A percentile compares a stretch with the other conserved stretches of the same genome.
Conservation (phyloP, 2,888 invertebrate genomes). For the Phaonia tiefii region DNA sequence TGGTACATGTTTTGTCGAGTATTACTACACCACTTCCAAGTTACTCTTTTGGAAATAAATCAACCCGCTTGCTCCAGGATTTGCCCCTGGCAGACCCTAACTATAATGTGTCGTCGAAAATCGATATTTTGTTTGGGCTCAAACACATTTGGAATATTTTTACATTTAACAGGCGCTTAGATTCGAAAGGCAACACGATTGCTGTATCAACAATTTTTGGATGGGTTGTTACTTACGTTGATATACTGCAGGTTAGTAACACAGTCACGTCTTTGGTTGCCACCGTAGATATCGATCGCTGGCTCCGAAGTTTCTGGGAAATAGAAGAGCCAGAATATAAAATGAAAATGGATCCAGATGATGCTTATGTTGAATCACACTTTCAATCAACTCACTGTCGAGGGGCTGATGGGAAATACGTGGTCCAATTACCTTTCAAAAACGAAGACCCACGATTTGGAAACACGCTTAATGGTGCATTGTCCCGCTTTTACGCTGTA, state of each 20-base stretch:
- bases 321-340: conserved; percentile 12
- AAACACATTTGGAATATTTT: too few species aligned
- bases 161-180: conserved; percentile 19
- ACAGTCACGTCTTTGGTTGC: too few species aligned
- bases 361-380: too few species aligned
- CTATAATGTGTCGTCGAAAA: not conserved
- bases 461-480: too few species aligned
- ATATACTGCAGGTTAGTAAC: too few species aligned
- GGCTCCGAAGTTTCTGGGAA: conserved; percentile 31
- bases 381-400: too few species aligned
- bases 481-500: conserved; percentile 32
- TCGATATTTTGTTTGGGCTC: conserved; percentile 24
- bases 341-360: too few species aligned
- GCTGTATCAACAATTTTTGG: conserved; percentile 18
- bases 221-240: conserved; percentile 40
- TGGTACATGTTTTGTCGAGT: conserved; percentile 38
- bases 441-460: too few species aligned
- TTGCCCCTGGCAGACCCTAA: not conserved
- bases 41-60: not conserved
- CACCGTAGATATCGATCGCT: conserved; percentile 20
- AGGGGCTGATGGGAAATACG: too few species aligned
- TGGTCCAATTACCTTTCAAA: too few species aligned
- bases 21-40: conserved; percentile 24
- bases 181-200: not conserved
- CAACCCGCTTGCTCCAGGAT: not conserved